Evolutionary conservation across 2,888 invertebrate genomes (phyloP).

Genomic region (Dasysyrphus albostriatus): DNA sequence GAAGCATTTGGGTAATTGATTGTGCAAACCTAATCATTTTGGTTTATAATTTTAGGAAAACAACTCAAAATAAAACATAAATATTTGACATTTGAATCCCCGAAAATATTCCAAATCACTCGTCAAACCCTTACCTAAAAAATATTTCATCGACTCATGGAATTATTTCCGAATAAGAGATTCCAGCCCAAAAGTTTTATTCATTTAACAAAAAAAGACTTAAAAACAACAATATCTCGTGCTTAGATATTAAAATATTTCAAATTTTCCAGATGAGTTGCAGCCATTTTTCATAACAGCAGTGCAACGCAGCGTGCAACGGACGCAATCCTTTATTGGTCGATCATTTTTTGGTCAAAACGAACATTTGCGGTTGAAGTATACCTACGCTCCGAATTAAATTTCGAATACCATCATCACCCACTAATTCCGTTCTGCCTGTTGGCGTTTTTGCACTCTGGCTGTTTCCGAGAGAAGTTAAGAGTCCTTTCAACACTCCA

Average conservation of each 20-base stretch:
- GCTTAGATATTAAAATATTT: constrained; percentile 19
- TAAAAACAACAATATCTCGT: background rate
- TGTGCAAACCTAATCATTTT: too few relatives aligned
- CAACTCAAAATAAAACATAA: background rate
- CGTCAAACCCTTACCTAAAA: background rate
- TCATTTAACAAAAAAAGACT: background rate
- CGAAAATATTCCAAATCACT: background rate
- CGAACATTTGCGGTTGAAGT: constrained; percentile 22
- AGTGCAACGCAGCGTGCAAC: background rate
- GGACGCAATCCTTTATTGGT: constrained; percentile 2
- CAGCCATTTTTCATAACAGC: constrained; percentile 21
- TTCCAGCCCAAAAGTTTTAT: background rate
- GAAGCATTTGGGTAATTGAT: too few relatives aligned
- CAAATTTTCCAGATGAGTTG: constrained; percentile 52
- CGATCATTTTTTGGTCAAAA: constrained; percentile 37
- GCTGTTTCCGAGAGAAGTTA: background rate
- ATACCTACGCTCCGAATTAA: background rate
- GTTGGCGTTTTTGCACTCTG: background rate
- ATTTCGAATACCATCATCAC: background rate
- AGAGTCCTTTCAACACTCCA: constrained; percentile 23
- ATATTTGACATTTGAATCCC: background rate
- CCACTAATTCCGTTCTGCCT: background rate
- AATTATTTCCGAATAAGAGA: background rate
- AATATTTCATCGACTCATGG: background rate
- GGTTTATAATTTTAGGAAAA: too few relatives aligned